Evolutionary conservation across 92 coral and sea anemone genomes (phyloP).

Genomic region (Umimayanthus kanabou): DNA sequence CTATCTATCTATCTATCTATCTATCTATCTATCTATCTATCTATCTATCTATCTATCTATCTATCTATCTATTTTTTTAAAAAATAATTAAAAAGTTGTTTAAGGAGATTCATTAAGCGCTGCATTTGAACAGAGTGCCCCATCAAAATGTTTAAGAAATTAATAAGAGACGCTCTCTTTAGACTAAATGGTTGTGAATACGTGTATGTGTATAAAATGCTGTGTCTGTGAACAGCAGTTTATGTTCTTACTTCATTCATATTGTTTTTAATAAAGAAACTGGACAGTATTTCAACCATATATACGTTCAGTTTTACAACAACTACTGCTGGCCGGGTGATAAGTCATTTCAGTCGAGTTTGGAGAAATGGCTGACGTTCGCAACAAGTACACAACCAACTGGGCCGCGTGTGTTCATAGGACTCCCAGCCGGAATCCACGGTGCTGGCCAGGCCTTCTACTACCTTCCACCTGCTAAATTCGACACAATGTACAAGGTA

Average conservation of each 20-base stretch:
- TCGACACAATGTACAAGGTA: constrained; percentile 61
- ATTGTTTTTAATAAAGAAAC: constrained; percentile 48
- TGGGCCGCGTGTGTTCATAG: constrained; percentile 84
- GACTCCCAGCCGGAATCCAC: constrained; percentile 70
- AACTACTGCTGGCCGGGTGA: constrained; percentile 89
- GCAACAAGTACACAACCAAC: constrained; percentile 49
- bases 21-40: too few species aligned
- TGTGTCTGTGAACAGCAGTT: neutral
- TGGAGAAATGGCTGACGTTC: constrained; percentile 73
- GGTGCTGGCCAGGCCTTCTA: constrained; percentile 74
- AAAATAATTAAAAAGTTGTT: too few species aligned
- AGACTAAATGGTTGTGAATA: neutral
- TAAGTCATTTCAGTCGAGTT: constrained; percentile 52
- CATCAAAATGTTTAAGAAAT: too few species aligned
- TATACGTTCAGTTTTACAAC: constrained; percentile 84
- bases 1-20: too few species aligned
- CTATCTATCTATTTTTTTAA: too few species aligned
- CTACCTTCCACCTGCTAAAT: constrained; percentile 74
- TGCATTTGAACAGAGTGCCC: too few species aligned
- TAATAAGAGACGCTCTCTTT: too few species aligned
- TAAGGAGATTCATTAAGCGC: too few species aligned
- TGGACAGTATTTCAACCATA: constrained; percentile 76
- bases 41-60: too few species aligned
- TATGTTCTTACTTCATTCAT: neutral
- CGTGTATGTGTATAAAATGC: neutral